These are phyloP conservation scores for Triplophysa rosa DNA, from an alignment of 2,113 vertebrate species.

Conservation along the genomic window DNA sequence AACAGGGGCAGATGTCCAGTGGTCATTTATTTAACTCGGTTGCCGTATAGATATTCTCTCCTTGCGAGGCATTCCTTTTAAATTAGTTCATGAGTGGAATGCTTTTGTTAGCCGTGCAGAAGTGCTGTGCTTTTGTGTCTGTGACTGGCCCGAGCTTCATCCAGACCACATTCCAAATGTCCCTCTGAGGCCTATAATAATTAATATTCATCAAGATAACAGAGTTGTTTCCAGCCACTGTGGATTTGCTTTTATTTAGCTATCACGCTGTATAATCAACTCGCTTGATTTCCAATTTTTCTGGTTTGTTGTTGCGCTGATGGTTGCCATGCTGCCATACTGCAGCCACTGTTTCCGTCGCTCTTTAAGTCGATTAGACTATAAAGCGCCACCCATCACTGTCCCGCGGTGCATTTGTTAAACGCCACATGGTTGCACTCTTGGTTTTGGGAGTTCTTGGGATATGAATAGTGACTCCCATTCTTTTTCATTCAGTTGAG, in stretches of 20 bases:
- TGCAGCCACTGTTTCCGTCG: constrained; percentile 43
- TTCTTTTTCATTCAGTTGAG: constrained; percentile 2
- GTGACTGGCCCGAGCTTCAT: constrained; percentile 7
- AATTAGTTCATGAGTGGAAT: constrained; percentile 60
- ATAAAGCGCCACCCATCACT: constrained; percentile 46
- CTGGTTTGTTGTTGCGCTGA: constrained; percentile 43
- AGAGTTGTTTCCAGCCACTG: constrained; percentile 57
- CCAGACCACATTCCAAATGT: constrained; percentile 58
- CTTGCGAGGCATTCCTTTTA: constrained; percentile 58
- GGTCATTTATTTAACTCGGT: constrained; percentile 53
- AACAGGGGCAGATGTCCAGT: constrained; percentile 35
- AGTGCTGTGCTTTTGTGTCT: constrained; percentile 53
- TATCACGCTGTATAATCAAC: constrained; percentile 43
- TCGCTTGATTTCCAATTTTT: constrained; percentile 54
- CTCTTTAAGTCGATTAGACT: constrained; percentile 31
- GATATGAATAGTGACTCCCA: constrained; percentile 16
- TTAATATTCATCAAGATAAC: constrained; percentile 58
- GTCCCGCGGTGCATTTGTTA: constrained; percentile 22
- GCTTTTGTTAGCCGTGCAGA: constrained; percentile 58
- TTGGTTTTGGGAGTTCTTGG: constrained; percentile 27
- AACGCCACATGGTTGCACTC: constrained; percentile 24
- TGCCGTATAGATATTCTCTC: constrained; percentile 50
- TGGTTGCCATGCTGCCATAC: constrained; percentile 62
- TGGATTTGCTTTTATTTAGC: constrained; percentile 55
- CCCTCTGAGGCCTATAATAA: constrained; percentile 52